Base-by-base conservation (phyloP, 2,888 invertebrate species). In the Eustalomyia histrio region DNA sequence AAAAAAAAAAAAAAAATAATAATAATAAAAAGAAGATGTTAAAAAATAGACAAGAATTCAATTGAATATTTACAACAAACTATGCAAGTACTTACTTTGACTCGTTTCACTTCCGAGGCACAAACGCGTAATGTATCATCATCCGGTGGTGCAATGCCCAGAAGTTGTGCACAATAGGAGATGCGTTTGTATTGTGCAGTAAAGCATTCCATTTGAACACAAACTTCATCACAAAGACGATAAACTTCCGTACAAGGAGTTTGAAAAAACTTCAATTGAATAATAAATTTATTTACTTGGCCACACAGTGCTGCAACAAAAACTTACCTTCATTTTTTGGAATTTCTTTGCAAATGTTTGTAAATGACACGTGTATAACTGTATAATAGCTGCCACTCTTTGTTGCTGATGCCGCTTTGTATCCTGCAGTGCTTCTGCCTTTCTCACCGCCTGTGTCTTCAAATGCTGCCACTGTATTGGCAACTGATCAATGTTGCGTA, bases 381-480 rank as follows among this genome's bases (percentile, higher is more conserved):
- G 93, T 76, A 97, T 94, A 83, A 96, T 93, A 86, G 95, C 95
- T 76, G 95, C 93, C 84, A 98, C 95, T 68, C 96, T 94, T 69
- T 96, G 95, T 3, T 97, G 96, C 90, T 99, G 97, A 82, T 94
- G 94, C 21, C 95, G 95, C 89, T 97, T 96, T 71, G 97, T 92
- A 18, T 98, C 97, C 14, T 95, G 95, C 29, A 98, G 95, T 63
- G 94, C 93, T 89, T 97, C 96, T 90, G 96, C 96, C 82, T 96
- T 94, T 79, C 95, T 93, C 16, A 95, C 93, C 1, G 96, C 95
- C 80, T 95, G 92, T 91, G 96, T 97, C 90, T 97, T 96, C 10
- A 97, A 93, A 84, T 94, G 94, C 69, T 93, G 93, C 98, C 98
- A 99, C 87, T 93, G 94, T 85, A 96, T 95, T 0, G 98, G 98